Conservation (phyloP, 2,113 vertebrate species). For the Australoheros scitulus region DNA sequence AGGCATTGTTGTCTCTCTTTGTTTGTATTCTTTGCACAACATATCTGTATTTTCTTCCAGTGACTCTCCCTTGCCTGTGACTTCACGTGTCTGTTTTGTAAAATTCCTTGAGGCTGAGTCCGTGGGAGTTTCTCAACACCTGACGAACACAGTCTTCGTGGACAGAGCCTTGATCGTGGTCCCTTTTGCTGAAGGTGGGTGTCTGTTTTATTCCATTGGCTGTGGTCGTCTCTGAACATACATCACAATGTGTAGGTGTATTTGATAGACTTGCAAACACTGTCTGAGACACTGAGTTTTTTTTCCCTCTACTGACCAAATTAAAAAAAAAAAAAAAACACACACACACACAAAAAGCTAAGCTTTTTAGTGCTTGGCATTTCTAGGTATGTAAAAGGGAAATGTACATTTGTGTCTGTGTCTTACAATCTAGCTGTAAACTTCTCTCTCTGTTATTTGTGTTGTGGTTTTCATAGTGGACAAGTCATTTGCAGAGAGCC, state of each 20-base stretch:
- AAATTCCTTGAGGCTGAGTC: constrained; percentile 98
- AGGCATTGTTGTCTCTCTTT: constrained; percentile 45
- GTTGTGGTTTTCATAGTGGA: constrained; percentile 99
- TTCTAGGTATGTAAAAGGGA: constrained; percentile 62
- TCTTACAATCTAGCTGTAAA: constrained; percentile 88
- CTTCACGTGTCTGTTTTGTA: constrained; percentile 99
- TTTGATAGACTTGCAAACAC: constrained; percentile 41
- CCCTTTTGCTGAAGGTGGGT: constrained; percentile 99
- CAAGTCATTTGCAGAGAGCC: constrained; percentile 99
- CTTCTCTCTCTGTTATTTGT: constrained; percentile 99
- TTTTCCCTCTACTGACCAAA: neutral
- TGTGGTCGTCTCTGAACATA: constrained; percentile 26
- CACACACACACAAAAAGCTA: constrained; percentile 34
- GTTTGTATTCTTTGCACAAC: constrained; percentile 82
- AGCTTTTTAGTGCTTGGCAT: constrained; percentile 61
- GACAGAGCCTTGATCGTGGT: constrained; percentile 99
- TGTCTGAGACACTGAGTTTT: constrained; percentile 45
- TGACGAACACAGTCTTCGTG: constrained; percentile 99
- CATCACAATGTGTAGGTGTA: constrained; percentile 44
- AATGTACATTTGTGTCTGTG: constrained; percentile 78
- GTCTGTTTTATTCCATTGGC: constrained; percentile 55
- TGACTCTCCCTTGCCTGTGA: constrained; percentile 99
- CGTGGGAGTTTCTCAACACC: constrained; percentile 97
- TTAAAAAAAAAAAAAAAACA: too few relatives aligned
- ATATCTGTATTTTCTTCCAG: constrained; percentile 86